Base-by-base conservation (phyloP, 2,888 invertebrate species). In the Cremastinae sp. region DNA sequence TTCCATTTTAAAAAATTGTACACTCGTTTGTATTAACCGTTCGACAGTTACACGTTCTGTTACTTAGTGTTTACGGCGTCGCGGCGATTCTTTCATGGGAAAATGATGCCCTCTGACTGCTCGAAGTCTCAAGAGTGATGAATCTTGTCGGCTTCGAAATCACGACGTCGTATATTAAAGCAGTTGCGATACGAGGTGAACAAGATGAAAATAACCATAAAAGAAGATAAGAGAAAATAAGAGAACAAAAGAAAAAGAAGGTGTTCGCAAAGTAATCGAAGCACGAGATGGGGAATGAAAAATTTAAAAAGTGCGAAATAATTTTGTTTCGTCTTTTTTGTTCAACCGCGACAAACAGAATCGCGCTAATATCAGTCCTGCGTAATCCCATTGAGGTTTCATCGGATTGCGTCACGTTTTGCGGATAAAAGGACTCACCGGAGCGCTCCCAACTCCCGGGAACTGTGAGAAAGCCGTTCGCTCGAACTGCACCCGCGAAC, bases 71-170 rank as follows among this genome's bases (percentile, higher is more conserved):
- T 18, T 61, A n/a, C 55, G 14, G 51, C 12, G 28, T 41, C 59
- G 47, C 35, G 35, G 10, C 18, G 49, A 64, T 62, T 53, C 59
- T 59, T n/a, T 76, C 79, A 81, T 85, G 85, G 81, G 85, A 85
- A 85, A 84, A 84, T 81, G 76, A 79, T 81, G 81, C 75, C 75
- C 78, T 74, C 39, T 51, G 56, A 39, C 73, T 58, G 74, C 62
- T 55, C 53, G 28, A 37, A 62, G 78, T 79, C 71, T 58, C 39
- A 18, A 51, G 51, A 53, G 58, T 64, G 39, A 53, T 81, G 75
- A 28, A 80, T 78, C 74, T 79, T 66, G 61, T 71, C 75, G 72
- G 59, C 49, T 61, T 28, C 37, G 28, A 37, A 62, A 62, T 65
- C 75, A 79, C 82, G 79, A 80, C 71, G 76, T 77, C 56, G 73